phyloP scores from a whole-genome alignment of 2,797 vertebrate genomes.

The Oreonectes daqikongensis region DNA sequence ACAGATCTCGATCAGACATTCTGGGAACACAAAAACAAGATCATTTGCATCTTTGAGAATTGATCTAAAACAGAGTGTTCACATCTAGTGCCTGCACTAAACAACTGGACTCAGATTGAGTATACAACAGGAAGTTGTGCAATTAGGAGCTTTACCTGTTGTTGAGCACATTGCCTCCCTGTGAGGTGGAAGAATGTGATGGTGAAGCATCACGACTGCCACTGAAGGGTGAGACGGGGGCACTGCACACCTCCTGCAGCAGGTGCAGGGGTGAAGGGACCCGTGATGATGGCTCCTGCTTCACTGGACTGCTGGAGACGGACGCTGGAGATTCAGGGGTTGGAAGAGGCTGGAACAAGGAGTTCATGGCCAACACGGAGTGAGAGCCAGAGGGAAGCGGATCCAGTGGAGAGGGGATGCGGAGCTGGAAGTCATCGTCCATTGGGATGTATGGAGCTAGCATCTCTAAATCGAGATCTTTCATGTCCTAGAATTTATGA shows the following conservation, averaged over 20 bases:
- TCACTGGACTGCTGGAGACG: constrained; percentile 15
- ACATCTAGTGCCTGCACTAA: background rate
- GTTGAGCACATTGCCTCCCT: constrained; percentile 14
- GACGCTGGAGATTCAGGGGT: constrained; percentile 37
- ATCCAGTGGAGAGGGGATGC: constrained; percentile 78
- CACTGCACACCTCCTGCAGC: constrained; percentile 70
- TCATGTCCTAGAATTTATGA: constrained; percentile 76
- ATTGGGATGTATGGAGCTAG: constrained; percentile 97
- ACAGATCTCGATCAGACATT: constrained; percentile 81
- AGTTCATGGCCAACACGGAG: constrained; percentile 49
- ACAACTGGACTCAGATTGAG: background rate
- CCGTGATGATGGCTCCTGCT: constrained; percentile 76
- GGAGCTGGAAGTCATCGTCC: constrained; percentile 99
- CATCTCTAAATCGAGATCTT: constrained; percentile 94
- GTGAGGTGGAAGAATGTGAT: constrained; percentile 12
- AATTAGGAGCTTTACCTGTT: constrained; percentile 43
- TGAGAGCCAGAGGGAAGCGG: constrained; percentile 34
- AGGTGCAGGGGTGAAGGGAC: constrained; percentile 73
- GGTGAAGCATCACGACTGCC: constrained; percentile 33
- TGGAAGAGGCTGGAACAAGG: constrained; percentile 56
- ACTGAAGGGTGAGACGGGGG: constrained; percentile 66
- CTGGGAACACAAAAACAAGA: constrained; percentile 65
- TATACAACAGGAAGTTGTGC: background rate
- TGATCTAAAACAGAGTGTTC: too few relatives aligned
- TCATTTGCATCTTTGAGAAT: background rate